A percentile compares a stretch with the other conserved stretches of the same genome.
phyloP scores from a whole-genome alignment of 2,888 invertebrate genomes.

The Lasioglossum figueresi region DNA sequence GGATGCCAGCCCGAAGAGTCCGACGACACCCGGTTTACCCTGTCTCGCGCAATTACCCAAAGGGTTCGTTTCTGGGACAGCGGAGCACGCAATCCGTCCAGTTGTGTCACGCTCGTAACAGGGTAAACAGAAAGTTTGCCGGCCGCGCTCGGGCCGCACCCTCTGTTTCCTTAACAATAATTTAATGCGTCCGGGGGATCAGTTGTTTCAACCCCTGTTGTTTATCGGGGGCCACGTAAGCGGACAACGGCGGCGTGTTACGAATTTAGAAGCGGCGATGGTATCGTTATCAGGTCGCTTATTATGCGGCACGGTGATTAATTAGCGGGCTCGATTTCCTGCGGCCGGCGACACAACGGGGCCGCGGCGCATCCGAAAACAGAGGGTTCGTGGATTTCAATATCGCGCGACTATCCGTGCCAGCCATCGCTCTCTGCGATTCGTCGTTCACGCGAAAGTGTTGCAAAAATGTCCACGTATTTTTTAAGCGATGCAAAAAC shows the following conservation, averaged over 20 bases:
- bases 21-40: neutral
- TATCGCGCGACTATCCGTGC: neutral
- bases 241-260: constrained; percentile 54
- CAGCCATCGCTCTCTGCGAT: neutral
- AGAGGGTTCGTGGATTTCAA: neutral
- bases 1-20: neutral
- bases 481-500: no score
- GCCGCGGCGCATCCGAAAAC: constrained; percentile 17
- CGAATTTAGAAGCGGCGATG: constrained; percentile 67
- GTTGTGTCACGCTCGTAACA: constrained; percentile 4
- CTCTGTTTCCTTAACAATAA: constrained; percentile 75
- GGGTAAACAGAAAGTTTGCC: constrained; percentile 43
- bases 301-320: constrained; percentile 40
- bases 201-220: constrained; percentile 17
- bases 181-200: constrained; percentile 65
- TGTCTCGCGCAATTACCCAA: constrained; percentile 2
- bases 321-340: constrained; percentile 31
- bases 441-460: neutral
- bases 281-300: constrained; percentile 62
- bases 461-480: neutral
- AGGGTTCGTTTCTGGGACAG: constrained; percentile 7
- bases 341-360: neutral
- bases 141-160: constrained; percentile 27
- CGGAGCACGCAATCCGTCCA: neutral
- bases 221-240: constrained; percentile 56